Evolutionary conservation across 2,797 vertebrate genomes (phyloP).

Genomic region (Florisuga fusca): DNA sequence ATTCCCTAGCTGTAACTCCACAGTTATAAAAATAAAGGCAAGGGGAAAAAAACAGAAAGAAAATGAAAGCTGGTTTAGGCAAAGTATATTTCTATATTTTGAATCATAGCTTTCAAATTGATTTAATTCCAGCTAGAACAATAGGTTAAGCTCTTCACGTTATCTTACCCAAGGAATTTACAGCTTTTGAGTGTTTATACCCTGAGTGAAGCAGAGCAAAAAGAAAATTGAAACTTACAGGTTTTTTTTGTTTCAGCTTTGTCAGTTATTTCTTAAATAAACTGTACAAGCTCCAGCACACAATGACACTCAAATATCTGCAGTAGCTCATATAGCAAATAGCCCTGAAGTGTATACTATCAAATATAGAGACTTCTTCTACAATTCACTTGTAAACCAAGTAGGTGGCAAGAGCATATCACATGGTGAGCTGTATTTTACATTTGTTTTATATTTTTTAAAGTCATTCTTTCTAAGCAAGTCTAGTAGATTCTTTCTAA

Average conservation of each 20-base stretch:
- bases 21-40: neutral
- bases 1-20: neutral
- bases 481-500: neutral
- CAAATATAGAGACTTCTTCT: neutral
- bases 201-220: neutral
- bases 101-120: neutral
- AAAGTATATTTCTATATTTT: neutral
- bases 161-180: constrained; percentile 17
- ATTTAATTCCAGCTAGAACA: neutral
- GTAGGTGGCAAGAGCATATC: neutral
- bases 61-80: neutral
- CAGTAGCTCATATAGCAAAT: neutral
- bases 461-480: neutral
- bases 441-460: too few relatives aligned
- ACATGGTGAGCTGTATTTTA: neutral
- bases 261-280: constrained; percentile 10
- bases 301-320: neutral
- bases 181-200: neutral
- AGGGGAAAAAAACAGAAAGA: neutral
- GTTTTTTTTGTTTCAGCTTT: neutral
- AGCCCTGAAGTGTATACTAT: neutral
- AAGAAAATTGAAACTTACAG: neutral
- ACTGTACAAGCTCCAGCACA: neutral
- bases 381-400: neutral
- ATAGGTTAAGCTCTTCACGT: neutral